Evolutionary conservation across 1,140 invertebrate genomes (phyloP).

Genomic region (Bombus pyrosoma): DNA sequence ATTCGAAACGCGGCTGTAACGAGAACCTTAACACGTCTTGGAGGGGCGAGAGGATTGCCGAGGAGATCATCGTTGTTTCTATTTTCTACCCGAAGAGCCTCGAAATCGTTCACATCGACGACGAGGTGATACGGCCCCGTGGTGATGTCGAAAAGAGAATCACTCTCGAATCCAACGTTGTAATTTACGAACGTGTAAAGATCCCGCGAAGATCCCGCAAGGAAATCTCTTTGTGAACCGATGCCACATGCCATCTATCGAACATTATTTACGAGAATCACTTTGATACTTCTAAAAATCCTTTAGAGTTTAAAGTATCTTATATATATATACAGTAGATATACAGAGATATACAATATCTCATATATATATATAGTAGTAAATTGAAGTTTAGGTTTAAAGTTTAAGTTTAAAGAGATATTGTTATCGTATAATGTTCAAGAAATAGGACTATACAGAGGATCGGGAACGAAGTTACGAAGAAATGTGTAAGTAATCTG

Average conservation of each 20-base stretch:
- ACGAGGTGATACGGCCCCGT: conserved; percentile 42
- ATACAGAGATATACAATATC: no score
- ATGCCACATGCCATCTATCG: no score
- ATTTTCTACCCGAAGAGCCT: conserved; percentile 58
- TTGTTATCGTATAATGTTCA: background rate
- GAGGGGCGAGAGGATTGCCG: background rate
- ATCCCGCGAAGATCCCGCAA: background rate
- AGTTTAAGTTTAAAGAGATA: no score
- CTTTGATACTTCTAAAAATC: background rate
- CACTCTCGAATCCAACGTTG: conserved; percentile 31
- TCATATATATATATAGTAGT: no score
- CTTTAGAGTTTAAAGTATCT: background rate
- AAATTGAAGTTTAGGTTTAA: background rate
- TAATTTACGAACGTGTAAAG: conserved; percentile 36
- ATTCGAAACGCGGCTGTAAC: conserved; percentile 52
- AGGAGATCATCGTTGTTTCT: conserved; percentile 38
- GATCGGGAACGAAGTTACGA: no score
- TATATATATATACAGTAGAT: no score
- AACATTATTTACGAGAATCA: background rate
- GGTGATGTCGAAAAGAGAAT: conserved; percentile 18
- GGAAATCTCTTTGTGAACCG: background rate
- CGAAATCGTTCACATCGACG: conserved; percentile 35
- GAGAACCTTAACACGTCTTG: conserved; percentile 53
- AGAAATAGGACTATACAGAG: no score
- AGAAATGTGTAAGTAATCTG: no score